These are phyloP conservation scores for Odobenus rosmarus DNA, from an alignment of 2,113 vertebrate genomes.

Conservation along the genomic window DNA sequence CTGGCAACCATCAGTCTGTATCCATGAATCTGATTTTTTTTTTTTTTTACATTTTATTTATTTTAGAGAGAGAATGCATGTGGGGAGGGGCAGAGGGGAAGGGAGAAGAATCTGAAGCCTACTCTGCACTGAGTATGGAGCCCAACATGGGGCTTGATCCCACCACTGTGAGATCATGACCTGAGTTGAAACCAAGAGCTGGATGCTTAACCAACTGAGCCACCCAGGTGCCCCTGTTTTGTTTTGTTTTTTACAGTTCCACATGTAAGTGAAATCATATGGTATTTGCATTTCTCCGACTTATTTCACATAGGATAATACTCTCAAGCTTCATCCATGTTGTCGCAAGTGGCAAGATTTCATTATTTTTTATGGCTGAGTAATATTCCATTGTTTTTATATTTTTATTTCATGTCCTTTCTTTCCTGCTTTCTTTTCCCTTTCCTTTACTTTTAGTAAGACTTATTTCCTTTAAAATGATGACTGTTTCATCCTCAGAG, in stretches of 20 bases:
- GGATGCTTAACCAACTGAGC: neutral
- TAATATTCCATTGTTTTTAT: neutral
- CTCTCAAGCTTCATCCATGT: neutral
- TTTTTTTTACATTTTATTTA: neutral
- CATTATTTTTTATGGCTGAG: neutral
- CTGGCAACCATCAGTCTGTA: neutral
- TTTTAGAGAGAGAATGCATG: neutral
- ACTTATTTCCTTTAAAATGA: neutral
- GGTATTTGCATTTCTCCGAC: neutral
- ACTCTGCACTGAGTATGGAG: neutral
- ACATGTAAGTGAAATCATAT: neutral
- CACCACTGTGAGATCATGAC: neutral
- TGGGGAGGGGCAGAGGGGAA: neutral
- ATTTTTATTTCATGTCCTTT: neutral
- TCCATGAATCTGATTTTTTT: neutral
- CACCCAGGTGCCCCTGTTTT: neutral
- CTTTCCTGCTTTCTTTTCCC: neutral
- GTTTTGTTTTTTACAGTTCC: neutral
- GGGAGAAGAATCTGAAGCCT: neutral
- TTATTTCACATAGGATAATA: neutral
- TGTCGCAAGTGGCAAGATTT: neutral
- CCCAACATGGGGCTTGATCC: neutral
- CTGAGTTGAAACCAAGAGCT: neutral
- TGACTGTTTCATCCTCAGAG: neutral
- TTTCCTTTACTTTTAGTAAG: neutral